Percentiles rank a stretch among this genome's conserved stretches.
Evolutionary conservation across 2,797 vertebrate species (phyloP).

Genomic region (Poecile montanus): DNA sequence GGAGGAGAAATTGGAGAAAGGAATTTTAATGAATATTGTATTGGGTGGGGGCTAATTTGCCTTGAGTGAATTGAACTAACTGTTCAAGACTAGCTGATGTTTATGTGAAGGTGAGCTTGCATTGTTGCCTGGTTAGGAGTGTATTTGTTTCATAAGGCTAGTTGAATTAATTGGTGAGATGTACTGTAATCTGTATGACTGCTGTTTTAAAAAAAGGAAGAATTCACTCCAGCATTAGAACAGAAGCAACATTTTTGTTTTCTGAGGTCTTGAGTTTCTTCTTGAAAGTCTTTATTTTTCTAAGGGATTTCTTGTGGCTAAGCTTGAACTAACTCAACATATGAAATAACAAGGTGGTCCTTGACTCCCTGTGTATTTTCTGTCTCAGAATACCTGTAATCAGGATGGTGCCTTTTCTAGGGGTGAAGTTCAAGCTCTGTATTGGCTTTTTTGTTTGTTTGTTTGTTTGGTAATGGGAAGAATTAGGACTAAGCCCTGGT

Average conservation of each 20-base stretch:
- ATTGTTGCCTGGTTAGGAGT: not conserved
- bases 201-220: not conserved
- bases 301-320: not conserved
- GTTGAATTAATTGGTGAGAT: not conserved
- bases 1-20: not conserved
- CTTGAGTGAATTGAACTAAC: not conserved
- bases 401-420: not conserved
- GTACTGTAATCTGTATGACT: not conserved
- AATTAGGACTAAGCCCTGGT: not conserved
- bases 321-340: not conserved
- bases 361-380: not conserved
- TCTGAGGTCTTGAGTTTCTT: not conserved
- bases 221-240: not conserved
- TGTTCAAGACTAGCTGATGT: not conserved
- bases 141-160: not conserved
- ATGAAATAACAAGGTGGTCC: not conserved
- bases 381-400: not conserved
- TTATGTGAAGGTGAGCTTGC: not conserved
- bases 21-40: not conserved
- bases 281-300: not conserved
- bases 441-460: not conserved
- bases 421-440: not conserved
- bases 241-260: not conserved
- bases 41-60: not conserved
- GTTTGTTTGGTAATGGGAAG: not conserved